Evolutionary conservation across 2,797 vertebrate species (phyloP).

Genomic region (Yasuhikotakia modesta): DNA sequence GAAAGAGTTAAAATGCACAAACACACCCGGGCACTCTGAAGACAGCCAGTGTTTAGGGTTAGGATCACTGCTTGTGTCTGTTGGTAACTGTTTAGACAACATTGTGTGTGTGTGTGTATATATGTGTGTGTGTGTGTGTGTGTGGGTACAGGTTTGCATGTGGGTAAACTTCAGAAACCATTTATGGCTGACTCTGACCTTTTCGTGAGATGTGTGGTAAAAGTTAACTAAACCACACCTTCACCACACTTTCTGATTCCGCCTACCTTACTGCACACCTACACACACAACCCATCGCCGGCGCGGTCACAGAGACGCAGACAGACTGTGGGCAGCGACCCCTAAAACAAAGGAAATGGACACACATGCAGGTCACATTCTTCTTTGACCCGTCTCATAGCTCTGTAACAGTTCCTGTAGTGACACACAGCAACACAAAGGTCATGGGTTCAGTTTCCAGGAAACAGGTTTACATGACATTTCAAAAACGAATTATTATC

Average conservation of each 20-base stretch:
- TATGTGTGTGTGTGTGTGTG: constrained; percentile 54
- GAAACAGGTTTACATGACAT: neutral
- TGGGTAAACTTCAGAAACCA: constrained; percentile 64
- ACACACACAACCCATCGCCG: constrained; percentile 57
- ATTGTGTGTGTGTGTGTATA: constrained; percentile 61
- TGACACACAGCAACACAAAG: neutral
- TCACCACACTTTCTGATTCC: constrained; percentile 62
- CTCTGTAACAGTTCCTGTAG: neutral
- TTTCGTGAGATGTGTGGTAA: constrained; percentile 67
- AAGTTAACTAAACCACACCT: constrained; percentile 65
- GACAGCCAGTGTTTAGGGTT: neutral
- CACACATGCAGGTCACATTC: neutral
- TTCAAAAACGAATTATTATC: neutral
- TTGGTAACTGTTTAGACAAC: constrained; percentile 65
- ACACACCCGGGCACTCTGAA: constrained; percentile 25
- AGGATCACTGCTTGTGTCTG: constrained; percentile 57
- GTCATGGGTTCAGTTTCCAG: neutral
- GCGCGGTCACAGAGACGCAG: constrained; percentile 36
- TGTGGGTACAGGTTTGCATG: constrained; percentile 57
- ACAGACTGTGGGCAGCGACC: constrained; percentile 24
- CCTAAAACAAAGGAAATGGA: constrained; percentile 5
- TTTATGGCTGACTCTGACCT: constrained; percentile 71
- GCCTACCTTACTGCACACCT: constrained; percentile 51
- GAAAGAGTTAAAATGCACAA: constrained; percentile 48
- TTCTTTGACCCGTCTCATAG: neutral